Percentiles rank a stretch among this genome's conserved stretches.
phyloP scores from a whole-genome alignment of 1,140 invertebrate species.

The Diprion similis region DNA sequence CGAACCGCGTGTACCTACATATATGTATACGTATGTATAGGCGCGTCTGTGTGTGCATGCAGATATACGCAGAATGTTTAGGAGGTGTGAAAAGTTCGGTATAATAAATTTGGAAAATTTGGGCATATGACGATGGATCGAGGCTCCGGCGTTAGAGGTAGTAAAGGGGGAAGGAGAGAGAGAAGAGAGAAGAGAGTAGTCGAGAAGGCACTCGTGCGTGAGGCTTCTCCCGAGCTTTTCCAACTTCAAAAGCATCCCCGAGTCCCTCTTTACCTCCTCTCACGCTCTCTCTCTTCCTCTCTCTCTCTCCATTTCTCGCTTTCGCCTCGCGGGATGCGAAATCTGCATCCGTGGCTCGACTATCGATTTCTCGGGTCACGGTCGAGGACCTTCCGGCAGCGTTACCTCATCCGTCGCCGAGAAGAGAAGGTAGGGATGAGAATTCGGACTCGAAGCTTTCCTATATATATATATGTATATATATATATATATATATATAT shows the following conservation, averaged over 20 bases:
- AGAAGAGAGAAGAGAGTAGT: not conserved
- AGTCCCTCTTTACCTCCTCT: not conserved
- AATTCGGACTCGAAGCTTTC: not conserved
- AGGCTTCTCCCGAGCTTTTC: not conserved
- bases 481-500: too few relatives aligned
- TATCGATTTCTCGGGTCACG: constrained; percentile 1
- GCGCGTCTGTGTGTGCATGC: too few relatives aligned
- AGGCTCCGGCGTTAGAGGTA: too few relatives aligned
- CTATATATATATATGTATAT: not conserved
- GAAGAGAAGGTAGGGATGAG: not conserved
- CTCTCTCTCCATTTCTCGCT: not conserved
- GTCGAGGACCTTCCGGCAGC: not conserved
- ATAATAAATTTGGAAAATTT: too few relatives aligned
- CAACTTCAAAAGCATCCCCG: not conserved
- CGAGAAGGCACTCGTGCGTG: not conserved
- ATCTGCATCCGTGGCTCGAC: constrained; percentile 1
- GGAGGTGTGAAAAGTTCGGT: too few relatives aligned
- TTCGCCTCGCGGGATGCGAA: not conserved
- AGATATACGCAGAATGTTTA: too few relatives aligned
- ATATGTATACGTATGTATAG: too few relatives aligned
- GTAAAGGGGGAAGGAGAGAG: too few relatives aligned
- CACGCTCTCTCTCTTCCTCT: not conserved
- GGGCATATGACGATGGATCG: too few relatives aligned
- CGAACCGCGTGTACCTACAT: too few relatives aligned
- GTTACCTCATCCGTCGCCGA: too few relatives aligned